Conservation (phyloP, 2,888 invertebrate genomes). For the Acrocyrtus sp. region DNA sequence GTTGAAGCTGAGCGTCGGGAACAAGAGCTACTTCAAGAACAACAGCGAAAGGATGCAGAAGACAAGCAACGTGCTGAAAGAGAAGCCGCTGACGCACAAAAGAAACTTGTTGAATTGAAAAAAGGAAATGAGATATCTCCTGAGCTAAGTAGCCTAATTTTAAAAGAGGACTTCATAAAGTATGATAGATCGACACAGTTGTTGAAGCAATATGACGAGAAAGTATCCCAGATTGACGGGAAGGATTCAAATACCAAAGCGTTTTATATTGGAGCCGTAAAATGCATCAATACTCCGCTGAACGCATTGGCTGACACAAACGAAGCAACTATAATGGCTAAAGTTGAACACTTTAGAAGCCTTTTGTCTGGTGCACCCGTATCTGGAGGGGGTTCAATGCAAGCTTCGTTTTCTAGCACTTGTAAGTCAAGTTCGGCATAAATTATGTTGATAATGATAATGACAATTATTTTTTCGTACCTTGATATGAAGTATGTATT, state of each 20-base stretch:
- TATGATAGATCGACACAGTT: conserved; percentile 53
- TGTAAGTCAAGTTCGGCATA: too few species aligned
- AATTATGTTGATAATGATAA: too few species aligned
- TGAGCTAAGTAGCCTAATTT: conserved; percentile 52
- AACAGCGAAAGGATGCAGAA: conserved; percentile 13
- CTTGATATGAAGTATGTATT: too few species aligned
- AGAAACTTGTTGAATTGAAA: background rate
- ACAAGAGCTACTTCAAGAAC: conserved; percentile 12
- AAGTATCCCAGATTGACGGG: conserved; percentile 45
- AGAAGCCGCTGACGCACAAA: conserved; percentile 18
- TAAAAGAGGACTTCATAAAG: conserved; percentile 47
- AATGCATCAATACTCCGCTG: conserved; percentile 60
- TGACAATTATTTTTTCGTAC: too few species aligned
- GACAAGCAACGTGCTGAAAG: conserved; percentile 24
- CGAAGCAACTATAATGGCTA: conserved; percentile 39
- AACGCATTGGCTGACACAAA: conserved; percentile 58
- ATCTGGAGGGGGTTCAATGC: conserved; percentile 49
- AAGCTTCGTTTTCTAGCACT: conserved; percentile 42
- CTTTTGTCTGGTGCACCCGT: conserved; percentile 56
- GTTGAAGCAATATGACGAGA: conserved; percentile 50
- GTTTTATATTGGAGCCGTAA: conserved; percentile 57
- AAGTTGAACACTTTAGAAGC: conserved; percentile 55
- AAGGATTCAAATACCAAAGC: conserved; percentile 51
- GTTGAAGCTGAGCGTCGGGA: conserved; percentile 19
- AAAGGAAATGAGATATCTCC: conserved; percentile 29